Evolutionary conservation across 2,888 invertebrate genomes (phyloP), one percentile per base, ranked within the genome.

Genomic region (Cephus nigrinus): DNA sequence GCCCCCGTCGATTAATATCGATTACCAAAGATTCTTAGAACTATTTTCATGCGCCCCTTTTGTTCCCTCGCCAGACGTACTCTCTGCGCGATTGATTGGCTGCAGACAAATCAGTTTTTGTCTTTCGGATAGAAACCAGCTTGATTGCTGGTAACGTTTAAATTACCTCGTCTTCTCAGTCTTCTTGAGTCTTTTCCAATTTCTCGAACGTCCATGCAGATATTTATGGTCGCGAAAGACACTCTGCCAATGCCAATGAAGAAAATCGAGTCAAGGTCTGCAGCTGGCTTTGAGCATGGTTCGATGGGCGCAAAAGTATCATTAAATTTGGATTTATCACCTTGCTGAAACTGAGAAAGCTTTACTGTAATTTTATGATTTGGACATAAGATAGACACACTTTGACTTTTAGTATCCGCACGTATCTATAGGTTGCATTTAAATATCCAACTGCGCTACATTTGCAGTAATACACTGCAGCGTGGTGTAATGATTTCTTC

Each of bases 401-500:
- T 75, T 77, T 72, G 73, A 79, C 78, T 71, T 75, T 68, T 55
- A 36, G 69, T 76, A 78, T 78, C 68, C 69, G 68, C 72, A 71
- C 31, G 11, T 32, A n/a, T 30, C 69, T 30, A 4, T 30, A 71
- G 31, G 31, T 71, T 71, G 31, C 12, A 33, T 77, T 82, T 80
- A 82, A 85, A 84, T 83, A 81, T 79, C 80, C 82, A 81, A 78
- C 79, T 81, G 83, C 81, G 83, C 82, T 84, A 85, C 83, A 86
- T 84, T 84, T 84, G 78, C 84, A 77, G 79, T 82, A 78, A 87
- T 84, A 86, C 86, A 86, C 84, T 82, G 82, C 83, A 79, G 36
- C 76, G 68, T 74, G 76, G 79, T 80, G 83, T 86, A 87, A 87
- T 87, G 86, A 88, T 88, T 87, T 86, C 86, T 87, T 86, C 84